Conservation (phyloP, 2,888 invertebrate species). For the Vesta saturnalis region DNA sequence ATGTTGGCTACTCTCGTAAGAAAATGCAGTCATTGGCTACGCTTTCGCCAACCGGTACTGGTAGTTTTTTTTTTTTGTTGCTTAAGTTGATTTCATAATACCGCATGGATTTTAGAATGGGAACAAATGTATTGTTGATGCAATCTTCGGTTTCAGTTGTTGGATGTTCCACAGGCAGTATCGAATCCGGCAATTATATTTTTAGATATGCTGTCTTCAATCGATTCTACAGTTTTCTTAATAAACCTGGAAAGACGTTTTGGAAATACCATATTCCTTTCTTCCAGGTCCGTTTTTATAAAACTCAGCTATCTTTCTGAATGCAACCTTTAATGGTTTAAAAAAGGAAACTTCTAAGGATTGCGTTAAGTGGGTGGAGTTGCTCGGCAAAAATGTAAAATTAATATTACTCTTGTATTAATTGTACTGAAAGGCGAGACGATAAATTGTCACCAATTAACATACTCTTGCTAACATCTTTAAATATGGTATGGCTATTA, state of each 20-base stretch:
- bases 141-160: neutral
- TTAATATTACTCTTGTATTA: neutral
- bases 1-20: neutral
- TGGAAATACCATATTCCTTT: constrained; percentile 6
- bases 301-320: neutral
- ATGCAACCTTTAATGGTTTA: constrained; percentile 4
- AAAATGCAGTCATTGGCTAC: neutral
- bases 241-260: too few species aligned
- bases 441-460: too few species aligned
- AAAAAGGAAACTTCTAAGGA: constrained; percentile 10
- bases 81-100: too few species aligned
- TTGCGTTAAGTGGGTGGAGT: constrained; percentile 12
- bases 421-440: neutral
- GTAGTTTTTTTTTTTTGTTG: neutral
- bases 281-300: neutral
- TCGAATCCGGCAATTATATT: neutral
- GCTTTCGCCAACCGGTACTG: neutral
- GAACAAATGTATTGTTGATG: neutral
- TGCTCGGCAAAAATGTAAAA: constrained; percentile 2
- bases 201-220: neutral
- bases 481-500: neutral
- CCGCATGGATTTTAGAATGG: neutral
- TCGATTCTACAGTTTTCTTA: too few species aligned
- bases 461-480: too few species aligned
- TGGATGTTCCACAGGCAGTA: neutral